Percentiles rank a stretch among this genome's conserved stretches.
phyloP scores from a whole-genome alignment of 2,888 invertebrate species.

The Euclidia mi region DNA sequence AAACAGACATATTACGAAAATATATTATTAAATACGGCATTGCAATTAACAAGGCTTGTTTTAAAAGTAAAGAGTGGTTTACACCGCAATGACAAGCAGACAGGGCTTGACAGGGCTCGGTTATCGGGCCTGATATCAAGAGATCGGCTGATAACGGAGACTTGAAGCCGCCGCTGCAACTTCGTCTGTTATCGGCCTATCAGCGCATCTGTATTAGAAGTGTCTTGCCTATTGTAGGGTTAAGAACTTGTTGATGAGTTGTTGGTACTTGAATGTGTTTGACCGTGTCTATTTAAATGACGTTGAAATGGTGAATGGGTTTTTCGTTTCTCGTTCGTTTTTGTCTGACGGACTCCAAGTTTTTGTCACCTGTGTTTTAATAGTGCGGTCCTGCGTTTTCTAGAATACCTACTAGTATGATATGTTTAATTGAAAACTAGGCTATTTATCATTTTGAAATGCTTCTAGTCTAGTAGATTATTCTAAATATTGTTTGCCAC shows the following conservation, averaged over 20 bases:
- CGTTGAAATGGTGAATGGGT: too few species aligned
- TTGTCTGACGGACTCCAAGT: too few species aligned
- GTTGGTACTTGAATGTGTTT: conserved; percentile 2
- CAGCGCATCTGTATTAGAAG: conserved; percentile 42
- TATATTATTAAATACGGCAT: conserved; percentile 15
- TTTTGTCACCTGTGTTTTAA: too few species aligned
- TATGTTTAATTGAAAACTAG: too few species aligned
- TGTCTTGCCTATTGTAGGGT: conserved; percentile 13
- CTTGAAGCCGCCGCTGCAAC: conserved; percentile 24
- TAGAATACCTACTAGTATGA: too few species aligned
- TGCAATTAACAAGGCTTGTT: conserved; percentile 47
- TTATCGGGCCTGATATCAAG: conserved; percentile 45
- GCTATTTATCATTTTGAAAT: too few species aligned
- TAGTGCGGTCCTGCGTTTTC: too few species aligned
- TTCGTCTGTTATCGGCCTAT: conserved; percentile 23
- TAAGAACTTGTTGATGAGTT: conserved; percentile 2
- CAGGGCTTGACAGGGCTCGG: conserved; percentile 24
- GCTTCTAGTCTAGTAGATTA: too few species aligned
- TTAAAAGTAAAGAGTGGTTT: conserved; percentile 44
- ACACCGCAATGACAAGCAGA: conserved; percentile 40
- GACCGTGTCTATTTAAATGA: not conserved
- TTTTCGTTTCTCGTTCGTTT: too few species aligned
- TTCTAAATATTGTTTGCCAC: too few species aligned
- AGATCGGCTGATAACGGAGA: conserved; percentile 33
- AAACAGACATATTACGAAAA: not conserved